Base-by-base conservation (phyloP, 2,113 vertebrate genomes). In the Grammomys dolichurus region DNA sequence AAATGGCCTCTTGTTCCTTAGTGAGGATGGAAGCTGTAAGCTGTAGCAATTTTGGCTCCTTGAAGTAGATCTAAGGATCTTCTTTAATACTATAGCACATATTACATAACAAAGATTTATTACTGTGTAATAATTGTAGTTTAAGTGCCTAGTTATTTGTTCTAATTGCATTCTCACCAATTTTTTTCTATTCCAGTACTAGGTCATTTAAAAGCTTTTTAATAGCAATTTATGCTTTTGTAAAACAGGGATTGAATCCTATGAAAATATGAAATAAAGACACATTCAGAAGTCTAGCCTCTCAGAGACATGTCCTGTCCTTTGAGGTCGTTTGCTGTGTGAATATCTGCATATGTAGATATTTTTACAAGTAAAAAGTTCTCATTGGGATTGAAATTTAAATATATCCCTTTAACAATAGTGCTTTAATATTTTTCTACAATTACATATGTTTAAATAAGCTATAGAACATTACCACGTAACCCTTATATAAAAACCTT, bases 161-260 rank as follows among this genome's bases (percentile, higher is more conserved):
- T 24, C 69, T 87, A 51, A 28, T 96, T 86, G 8, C 8, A 76
- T 63, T 93, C 78, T 90, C 11, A 92, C 26, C 33, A 1, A 16
- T 82, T 77, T 85, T 96, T 93, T 88, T 90, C 77, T 89, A 94
- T 92, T 95, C 24, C 20, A 87, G 16, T 91, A 89, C 33, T 95
- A 95, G 63, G 26, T 31, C 24, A 72, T 87, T 96, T 76, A 91
- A 77, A 51, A 7, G 33, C 28, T 72, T 89, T 92, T 87, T 63
- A 67, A 70, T 58, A 65, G 22, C 73, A 89, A 58, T 72, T 26
- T 85, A 46, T 31, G 1, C 9, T 92, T 91, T 94, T 88, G 14
- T 24, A 87, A 88, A 75, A 70, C 33, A 91, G 40, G 5, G 51
- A 63, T 91, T 40, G 63, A 82, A 60, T 89, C 40, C 69, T 51